Conservation (phyloP, 2,888 invertebrate genomes). For the Marasmarcha lunaedactyla region DNA sequence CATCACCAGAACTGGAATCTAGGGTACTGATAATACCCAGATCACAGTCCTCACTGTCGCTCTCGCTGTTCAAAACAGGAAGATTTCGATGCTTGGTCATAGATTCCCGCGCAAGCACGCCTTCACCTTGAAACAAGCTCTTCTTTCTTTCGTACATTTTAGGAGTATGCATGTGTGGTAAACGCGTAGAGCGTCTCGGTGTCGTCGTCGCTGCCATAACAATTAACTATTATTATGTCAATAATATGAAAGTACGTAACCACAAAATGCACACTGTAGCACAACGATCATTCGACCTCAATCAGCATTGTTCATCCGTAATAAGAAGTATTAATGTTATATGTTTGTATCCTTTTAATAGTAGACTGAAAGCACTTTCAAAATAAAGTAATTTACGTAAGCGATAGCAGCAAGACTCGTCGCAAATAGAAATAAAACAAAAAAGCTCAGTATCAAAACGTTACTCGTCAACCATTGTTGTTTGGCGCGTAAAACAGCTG, state of each 20-base stretch:
- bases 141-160: conserved; percentile 74
- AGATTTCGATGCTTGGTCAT: conserved; percentile 48
- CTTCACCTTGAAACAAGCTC: conserved; percentile 65
- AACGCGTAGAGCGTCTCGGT: conserved; percentile 46
- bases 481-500: conserved; percentile 69
- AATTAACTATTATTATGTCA: not conserved
- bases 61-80: conserved; percentile 57
- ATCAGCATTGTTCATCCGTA: conserved; percentile 3
- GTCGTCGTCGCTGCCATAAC: conserved; percentile 51
- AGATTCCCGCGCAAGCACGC: conserved; percentile 36
- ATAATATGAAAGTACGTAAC: conserved; percentile 21
- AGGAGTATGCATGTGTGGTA: conserved; percentile 61
- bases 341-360: conserved; percentile 6
- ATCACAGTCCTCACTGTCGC: conserved; percentile 64
- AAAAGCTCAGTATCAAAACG: conserved; percentile 29
- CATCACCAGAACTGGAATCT: conserved; percentile 60
- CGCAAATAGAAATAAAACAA: conserved; percentile 21
- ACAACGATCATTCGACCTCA: conserved; percentile 1
- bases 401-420: conserved; percentile 10
- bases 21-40: conserved; percentile 70
- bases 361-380: too few species aligned
- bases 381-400: conserved; percentile 12
- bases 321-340: conserved; percentile 6
- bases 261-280: conserved; percentile 17
- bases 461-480: conserved; percentile 49